Conservation (phyloP, 37 sponge, comb jelly and placozoan species). For the Crambe crambe region DNA sequence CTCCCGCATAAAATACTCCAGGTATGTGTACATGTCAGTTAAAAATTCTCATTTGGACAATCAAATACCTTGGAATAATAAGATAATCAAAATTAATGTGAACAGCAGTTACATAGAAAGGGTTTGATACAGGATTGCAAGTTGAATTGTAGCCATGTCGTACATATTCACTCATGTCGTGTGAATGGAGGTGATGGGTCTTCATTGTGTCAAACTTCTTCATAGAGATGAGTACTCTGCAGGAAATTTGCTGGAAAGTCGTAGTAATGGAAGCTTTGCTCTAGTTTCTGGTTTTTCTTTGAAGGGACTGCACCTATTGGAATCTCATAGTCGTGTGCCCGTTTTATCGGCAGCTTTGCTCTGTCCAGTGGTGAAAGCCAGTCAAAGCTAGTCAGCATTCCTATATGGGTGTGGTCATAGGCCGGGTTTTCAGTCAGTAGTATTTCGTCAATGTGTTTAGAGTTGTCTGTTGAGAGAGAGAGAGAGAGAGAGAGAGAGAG, state of each 20-base stretch:
- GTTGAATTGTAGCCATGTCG: too few relatives aligned
- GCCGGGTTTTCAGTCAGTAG: not conserved
- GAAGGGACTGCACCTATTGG: not conserved
- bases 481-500: too few relatives aligned
- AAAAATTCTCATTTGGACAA: not conserved
- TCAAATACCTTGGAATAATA: not conserved
- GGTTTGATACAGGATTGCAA: too few relatives aligned
- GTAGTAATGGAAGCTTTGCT: not conserved
- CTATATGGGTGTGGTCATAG: not conserved
- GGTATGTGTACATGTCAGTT: slow-evolving; percentile 6
- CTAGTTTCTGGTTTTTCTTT: not conserved
- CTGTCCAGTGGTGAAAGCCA: not conserved
- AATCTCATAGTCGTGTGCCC: slow-evolving; percentile 13
- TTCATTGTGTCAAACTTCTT: too few relatives aligned
- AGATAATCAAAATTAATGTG: too few relatives aligned
- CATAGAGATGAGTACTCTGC: not conserved
- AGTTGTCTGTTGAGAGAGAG: too few relatives aligned
- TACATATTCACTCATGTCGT: too few relatives aligned
- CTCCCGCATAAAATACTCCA: slow-evolving; percentile 25
- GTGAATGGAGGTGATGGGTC: too few relatives aligned
- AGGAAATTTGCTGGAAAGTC: not conserved
- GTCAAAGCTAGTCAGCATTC: not conserved
- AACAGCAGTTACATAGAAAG: too few relatives aligned
- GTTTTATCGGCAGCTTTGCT: not conserved
- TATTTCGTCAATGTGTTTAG: not conserved